Conservation (phyloP, 2,797 vertebrate species). For the Pempheris klunzingeri region DNA sequence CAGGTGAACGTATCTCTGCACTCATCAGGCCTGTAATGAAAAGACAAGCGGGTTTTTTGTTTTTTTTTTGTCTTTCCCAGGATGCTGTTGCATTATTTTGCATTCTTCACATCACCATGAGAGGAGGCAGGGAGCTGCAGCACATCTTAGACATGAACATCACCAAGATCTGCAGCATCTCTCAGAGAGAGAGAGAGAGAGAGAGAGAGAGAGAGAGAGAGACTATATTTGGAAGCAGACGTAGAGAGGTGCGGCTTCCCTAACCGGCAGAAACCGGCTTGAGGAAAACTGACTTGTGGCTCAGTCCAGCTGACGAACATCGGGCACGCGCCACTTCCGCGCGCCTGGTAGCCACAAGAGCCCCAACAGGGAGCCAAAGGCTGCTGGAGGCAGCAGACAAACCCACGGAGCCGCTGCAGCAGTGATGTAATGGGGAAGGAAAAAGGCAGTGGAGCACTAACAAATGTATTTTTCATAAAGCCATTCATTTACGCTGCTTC, state of each 20-base stretch:
- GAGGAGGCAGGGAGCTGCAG: conserved; percentile 20
- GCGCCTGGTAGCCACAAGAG: conserved; percentile 6
- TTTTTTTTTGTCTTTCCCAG: background rate
- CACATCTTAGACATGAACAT: conserved; percentile 38
- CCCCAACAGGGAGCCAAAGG: conserved; percentile 10
- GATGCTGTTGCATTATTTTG: background rate
- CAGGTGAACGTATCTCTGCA: background rate
- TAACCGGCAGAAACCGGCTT: conserved; percentile 81
- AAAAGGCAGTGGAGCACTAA: background rate
- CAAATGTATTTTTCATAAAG: background rate
- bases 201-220: conserved; percentile 35
- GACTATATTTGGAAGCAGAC: conserved; percentile 70
- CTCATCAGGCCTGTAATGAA: background rate
- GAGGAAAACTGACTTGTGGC: conserved; percentile 60
- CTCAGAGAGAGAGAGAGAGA: conserved; percentile 1
- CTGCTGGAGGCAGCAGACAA: background rate
- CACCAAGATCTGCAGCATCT: conserved; percentile 9
- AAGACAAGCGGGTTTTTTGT: background rate
- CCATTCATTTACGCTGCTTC: background rate
- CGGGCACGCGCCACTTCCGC: conserved; percentile 22
- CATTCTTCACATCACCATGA: background rate
- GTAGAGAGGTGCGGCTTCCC: conserved; percentile 51
- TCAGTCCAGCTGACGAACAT: conserved; percentile 43
- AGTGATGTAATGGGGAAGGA: background rate
- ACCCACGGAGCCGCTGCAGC: background rate